Percentiles rank a stretch among this genome's conserved stretches.
These are phyloP conservation scores for Melolontha melolontha DNA, from an alignment of 2,888 invertebrate genomes.

Conservation along the genomic window DNA sequence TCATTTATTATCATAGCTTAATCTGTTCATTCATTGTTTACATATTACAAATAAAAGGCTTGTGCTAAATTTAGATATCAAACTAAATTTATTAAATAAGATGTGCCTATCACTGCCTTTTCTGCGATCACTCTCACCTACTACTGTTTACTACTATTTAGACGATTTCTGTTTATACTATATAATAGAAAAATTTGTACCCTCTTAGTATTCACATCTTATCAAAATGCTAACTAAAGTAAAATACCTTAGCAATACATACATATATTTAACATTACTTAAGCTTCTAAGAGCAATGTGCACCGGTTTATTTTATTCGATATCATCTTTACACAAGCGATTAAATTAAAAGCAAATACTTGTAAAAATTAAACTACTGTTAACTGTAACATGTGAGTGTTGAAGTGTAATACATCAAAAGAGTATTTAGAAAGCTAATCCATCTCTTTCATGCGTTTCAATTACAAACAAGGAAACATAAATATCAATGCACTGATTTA, in stretches of 20 bases:
- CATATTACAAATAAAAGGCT: too few relatives aligned
- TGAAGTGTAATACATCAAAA: conserved; percentile 37
- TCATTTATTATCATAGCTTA: too few relatives aligned
- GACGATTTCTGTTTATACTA: too few relatives aligned
- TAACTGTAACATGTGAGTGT: neutral
- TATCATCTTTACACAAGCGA: conserved; percentile 16
- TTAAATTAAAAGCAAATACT: conserved; percentile 27
- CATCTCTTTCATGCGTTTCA: conserved; percentile 36
- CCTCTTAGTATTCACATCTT: too few relatives aligned
- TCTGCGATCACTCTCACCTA: too few relatives aligned
- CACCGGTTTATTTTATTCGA: conserved; percentile 2
- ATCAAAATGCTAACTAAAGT: too few relatives aligned
- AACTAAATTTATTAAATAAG: too few relatives aligned
- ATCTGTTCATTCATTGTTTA: too few relatives aligned
- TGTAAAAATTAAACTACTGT: conserved; percentile 25
- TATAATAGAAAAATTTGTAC: too few relatives aligned
- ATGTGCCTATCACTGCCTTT: too few relatives aligned
- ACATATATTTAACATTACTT: conserved; percentile 2
- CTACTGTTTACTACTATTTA: too few relatives aligned
- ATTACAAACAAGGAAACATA: conserved; percentile 34
- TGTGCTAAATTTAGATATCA: too few relatives aligned
- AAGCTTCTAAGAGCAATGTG: neutral
- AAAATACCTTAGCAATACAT: neutral
- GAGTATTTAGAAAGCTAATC: conserved; percentile 25
- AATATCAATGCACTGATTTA: conserved; percentile 38